Evolutionary conservation across 2,113 vertebrate genomes (phyloP).

Genomic region (Nesogale talazaci): DNA sequence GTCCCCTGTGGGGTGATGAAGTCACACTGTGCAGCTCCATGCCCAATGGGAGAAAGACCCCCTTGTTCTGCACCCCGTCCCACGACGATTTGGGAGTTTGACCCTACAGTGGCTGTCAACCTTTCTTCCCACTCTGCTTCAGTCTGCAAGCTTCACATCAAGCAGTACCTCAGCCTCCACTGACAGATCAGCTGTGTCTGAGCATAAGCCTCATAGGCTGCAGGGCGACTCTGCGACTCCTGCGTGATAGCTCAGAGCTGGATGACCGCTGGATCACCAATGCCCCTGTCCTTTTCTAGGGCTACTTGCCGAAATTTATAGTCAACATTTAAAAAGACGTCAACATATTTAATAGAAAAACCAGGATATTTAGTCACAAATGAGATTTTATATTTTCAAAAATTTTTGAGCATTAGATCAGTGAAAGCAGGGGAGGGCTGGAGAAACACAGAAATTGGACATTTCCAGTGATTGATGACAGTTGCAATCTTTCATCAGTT

Average conservation of each 20-base stretch:
- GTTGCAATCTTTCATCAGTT: not conserved
- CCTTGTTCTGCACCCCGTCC: not conserved
- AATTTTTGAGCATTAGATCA: not conserved
- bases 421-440: not conserved
- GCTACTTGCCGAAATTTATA: not conserved
- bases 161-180: not conserved
- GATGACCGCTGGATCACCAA: not conserved
- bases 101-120: not conserved
- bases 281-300: not conserved
- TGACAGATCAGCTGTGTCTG: not conserved
- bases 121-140: not conserved
- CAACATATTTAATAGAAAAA: constrained; percentile 28
- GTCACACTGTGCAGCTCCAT: not conserved
- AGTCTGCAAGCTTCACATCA: not conserved
- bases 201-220: not conserved
- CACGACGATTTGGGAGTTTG: not conserved
- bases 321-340: not conserved
- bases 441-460: constrained; percentile 15
- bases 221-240: not conserved
- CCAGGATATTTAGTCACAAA: constrained; percentile 29
- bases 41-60: not conserved
- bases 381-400: not conserved
- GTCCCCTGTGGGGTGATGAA: not conserved
- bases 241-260: not conserved
- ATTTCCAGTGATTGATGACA: not conserved